phyloP scores from a whole-genome alignment of 2,113 vertebrate genomes.

The Ciconia boyciana region DNA sequence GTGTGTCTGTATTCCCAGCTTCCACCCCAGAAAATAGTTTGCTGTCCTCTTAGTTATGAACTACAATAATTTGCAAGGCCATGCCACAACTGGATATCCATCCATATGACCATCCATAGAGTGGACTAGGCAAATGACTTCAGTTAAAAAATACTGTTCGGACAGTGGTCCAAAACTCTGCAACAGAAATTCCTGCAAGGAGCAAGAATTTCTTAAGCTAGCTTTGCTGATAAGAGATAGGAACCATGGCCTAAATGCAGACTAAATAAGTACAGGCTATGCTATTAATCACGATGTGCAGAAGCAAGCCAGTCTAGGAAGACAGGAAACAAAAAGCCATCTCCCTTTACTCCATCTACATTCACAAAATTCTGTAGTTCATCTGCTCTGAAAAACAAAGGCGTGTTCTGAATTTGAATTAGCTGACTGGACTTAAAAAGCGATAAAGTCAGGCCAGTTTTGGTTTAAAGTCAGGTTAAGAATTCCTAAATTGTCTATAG shows the following conservation, averaged over 20 bases:
- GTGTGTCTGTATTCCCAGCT: background rate
- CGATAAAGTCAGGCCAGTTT: background rate
- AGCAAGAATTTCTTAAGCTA: background rate
- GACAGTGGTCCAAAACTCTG: background rate
- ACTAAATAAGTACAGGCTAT: background rate
- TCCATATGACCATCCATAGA: background rate
- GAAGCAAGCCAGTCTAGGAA: background rate
- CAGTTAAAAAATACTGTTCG: background rate
- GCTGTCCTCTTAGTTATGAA: background rate
- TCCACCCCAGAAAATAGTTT: background rate
- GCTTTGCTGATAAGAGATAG: background rate
- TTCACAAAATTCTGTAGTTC: background rate
- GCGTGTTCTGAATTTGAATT: background rate
- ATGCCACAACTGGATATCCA: background rate
- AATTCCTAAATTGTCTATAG: background rate
- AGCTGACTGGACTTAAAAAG: background rate
- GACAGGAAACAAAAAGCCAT: background rate
- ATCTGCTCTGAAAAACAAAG: background rate
- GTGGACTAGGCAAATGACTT: background rate
- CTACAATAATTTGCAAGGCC: background rate
- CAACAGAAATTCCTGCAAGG: background rate
- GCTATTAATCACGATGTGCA: background rate
- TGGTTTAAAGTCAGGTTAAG: background rate
- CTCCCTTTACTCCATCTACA: background rate
- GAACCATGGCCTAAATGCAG: background rate